Evolutionary conservation across 2,797 vertebrate species (phyloP), one percentile per base, ranked within the genome.

Genomic region (Eidolon dupreanum): DNA sequence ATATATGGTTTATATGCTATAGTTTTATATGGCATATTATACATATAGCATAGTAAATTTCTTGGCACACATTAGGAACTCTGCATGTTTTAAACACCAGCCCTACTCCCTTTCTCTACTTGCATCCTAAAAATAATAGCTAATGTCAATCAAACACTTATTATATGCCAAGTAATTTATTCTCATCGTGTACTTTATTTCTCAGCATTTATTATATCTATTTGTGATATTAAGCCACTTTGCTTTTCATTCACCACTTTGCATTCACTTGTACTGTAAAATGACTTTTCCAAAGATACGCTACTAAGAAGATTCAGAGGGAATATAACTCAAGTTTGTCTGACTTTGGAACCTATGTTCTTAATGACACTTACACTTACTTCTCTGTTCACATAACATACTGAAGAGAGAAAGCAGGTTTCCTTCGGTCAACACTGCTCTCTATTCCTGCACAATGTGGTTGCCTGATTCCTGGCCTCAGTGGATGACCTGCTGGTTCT

Each of bases 91-190:
- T 86, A 79, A 93, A 0, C 16, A 22, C n/a, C 22, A 73, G 8
- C 2, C 17, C 19, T 38, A n/a, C 17, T 55, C 6, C 5, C 13
- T 73, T 63, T 46, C 24, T 11, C 46, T 71, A 26, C 8, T 74
- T 84, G 2, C 2, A 28, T n/a, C 12, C 51, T 83, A 78, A 85
- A 31, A 70, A 36, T 66, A 79, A 81, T 63, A 77, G 31, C 16
- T 71, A 38, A 96, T 95, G 53, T 88, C 77, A 68, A 41, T 36
- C 59, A 92, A 92, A 93, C 93, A 61, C 2, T 74, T 78, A 33
- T 66, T 94, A 88, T 79, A 3, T 89, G 38, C 46, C 78, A 93
- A 88, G 93, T 96, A 36, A 74, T 51, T 79, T 36, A 65, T 51
- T 84, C 26, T 73, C 31, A 63, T 81, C 57, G 85, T 86, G 51